Conservation (phyloP, 2,888 invertebrate genomes). For the Podabrus alpinus region DNA sequence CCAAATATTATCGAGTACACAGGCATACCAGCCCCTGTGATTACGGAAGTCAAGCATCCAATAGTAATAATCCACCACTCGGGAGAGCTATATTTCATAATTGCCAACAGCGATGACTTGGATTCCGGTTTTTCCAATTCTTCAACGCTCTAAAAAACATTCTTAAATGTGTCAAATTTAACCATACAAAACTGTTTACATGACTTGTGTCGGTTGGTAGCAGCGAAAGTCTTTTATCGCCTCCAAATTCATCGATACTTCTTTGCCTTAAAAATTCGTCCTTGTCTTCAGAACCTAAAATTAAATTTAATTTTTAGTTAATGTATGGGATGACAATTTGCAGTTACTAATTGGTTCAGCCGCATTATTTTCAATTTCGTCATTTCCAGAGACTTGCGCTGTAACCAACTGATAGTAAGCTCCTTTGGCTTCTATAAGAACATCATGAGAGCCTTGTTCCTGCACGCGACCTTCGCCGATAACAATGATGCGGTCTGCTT, state of each 20-base stretch:
- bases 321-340: too few relatives aligned
- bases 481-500: constrained; percentile 69
- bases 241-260: constrained; percentile 1
- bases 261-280: constrained; percentile 1
- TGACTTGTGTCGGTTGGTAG: neutral
- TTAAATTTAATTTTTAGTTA: too few relatives aligned
- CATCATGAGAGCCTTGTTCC: constrained; percentile 67
- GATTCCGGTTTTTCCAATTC: neutral
- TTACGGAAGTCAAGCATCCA: constrained; percentile 65
- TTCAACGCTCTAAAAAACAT: neutral
- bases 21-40: constrained; percentile 76
- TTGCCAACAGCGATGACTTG: constrained; percentile 37
- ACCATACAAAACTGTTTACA: too few relatives aligned
- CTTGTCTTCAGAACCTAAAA: neutral
- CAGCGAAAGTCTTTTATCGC: neutral
- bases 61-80: constrained; percentile 69
- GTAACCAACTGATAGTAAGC: constrained; percentile 74
- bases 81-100: constrained; percentile 63
- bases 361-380: neutral
- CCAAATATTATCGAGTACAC: constrained; percentile 74
- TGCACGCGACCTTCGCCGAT: neutral
- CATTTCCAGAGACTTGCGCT: constrained; percentile 61
- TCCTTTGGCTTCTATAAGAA: constrained; percentile 66
- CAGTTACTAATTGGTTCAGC: too few relatives aligned
- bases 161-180: too few relatives aligned